Evolutionary conservation across 2,888 invertebrate genomes (phyloP), one percentile per base, ranked within the genome.

Genomic region (Lithophane ornitopus): DNA sequence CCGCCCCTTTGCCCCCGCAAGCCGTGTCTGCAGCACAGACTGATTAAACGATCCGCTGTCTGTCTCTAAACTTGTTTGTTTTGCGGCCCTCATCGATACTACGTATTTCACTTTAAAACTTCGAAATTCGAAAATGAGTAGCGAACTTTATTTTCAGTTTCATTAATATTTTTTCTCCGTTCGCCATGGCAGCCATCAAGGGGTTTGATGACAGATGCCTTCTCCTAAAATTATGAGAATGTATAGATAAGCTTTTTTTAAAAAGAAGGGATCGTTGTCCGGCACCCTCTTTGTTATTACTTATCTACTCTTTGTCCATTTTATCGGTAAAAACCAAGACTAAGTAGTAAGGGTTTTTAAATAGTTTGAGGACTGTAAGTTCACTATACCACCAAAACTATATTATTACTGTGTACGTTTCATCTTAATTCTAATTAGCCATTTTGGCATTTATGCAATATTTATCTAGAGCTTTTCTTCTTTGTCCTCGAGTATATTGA

Each of bases 1-100:
- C 75, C 72, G 63, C 74, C 78, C 70, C 90, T 83, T 41, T 66
- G 82, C 70, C 74, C 74, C 89, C 84, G 73, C 80, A 46, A 74
- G 70, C 84, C 87, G 90, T 92, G 93, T 94, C 94, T 94, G 92
- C 91, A 89, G 92, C 93, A 92, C 92, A 94, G 94, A 94, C 96
- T 96, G 95, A 96, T 95, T 95, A 95, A 95, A 95, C 95, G 95
- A 93, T 94, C 90, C 92, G 90, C 93, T 93, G 94, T 94, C 94
- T 94, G 91, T 94, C 91, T 93, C 91, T 90, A 84, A 90, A 92
- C 91, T 94, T 95, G 93, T 94, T 95, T 94, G 92, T 93, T 93
- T 91, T 91, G 88, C 87, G 90, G 88, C 90, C 90, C 90, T 88
- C 90, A 86, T 91, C 91, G 91, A 92, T 94, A 91, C 90, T 70